Percentiles rank a stretch among this genome's conserved stretches.
These are phyloP conservation scores for Heterotilapia buettikoferi DNA, from an alignment of 2,113 vertebrate genomes.

Conservation along the genomic window DNA sequence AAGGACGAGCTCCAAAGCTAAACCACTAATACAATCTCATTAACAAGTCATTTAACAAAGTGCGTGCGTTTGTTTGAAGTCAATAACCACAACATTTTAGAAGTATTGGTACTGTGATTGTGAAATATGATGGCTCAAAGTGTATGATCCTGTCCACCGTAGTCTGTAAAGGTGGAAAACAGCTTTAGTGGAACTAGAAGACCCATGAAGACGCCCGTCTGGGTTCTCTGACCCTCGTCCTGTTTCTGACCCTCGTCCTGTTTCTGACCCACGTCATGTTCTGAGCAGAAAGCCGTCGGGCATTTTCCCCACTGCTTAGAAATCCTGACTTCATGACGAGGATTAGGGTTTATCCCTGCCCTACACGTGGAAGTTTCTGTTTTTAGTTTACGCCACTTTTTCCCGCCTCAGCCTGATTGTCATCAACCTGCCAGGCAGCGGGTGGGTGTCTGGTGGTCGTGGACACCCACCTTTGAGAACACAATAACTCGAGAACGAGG, in stretches of 20 bases:
- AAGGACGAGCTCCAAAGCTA: not conserved
- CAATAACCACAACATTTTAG: no score
- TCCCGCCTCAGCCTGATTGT: not conserved
- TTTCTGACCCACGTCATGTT: rapidly evolving
- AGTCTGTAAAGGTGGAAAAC: not conserved
- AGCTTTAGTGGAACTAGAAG: not conserved
- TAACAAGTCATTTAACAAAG: not conserved
- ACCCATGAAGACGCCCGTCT: not conserved
- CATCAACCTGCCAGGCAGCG: not conserved
- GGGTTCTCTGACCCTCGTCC: rapidly evolving
- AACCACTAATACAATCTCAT: not conserved
- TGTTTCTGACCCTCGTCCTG: no score
- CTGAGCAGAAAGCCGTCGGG: not conserved
- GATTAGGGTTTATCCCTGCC: not conserved
- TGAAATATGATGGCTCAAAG: no score
- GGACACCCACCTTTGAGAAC: not conserved
- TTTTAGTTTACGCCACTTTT: no score
- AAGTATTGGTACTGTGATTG: no score
- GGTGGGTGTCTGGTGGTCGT: not conserved
- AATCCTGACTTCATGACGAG: not conserved
- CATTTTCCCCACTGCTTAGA: not conserved
- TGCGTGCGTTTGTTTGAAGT: no score
- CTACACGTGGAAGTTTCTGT: not conserved
- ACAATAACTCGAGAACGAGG: not conserved
- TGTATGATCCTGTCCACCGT: rapidly evolving